phyloP scores from a whole-genome alignment of 2,888 invertebrate genomes.

The Philereme transversata region DNA sequence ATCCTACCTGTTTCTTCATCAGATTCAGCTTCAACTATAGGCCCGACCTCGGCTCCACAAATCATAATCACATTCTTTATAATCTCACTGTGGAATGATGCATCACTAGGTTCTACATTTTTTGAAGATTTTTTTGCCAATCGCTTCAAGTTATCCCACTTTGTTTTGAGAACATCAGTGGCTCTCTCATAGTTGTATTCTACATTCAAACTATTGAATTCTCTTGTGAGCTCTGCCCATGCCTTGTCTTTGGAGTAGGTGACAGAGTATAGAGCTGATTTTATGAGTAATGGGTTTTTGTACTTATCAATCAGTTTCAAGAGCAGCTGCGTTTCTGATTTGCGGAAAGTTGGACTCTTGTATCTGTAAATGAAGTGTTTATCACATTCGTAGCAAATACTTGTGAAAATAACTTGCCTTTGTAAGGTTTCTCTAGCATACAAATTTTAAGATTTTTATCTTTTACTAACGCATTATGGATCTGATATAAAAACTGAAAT shows the following conservation, averaged over 20 bases:
- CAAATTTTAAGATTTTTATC: no score
- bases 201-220: slow-evolving; percentile 59
- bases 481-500: no score
- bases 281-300: slow-evolving; percentile 64
- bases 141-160: slow-evolving; percentile 72
- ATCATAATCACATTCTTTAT: slow-evolving; percentile 47
- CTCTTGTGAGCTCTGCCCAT: slow-evolving; percentile 66
- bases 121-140: slow-evolving; percentile 55
- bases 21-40: slow-evolving; percentile 11
- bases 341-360: slow-evolving; percentile 62
- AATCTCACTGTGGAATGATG: slow-evolving; percentile 49
- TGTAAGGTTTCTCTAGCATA: no score
- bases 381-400: no score
- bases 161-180: slow-evolving; percentile 59
- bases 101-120: slow-evolving; percentile 52
- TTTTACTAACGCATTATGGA: no score
- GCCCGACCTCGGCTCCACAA: slow-evolving; percentile 28
- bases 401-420: no score
- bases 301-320: slow-evolving; percentile 61
- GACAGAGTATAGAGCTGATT: slow-evolving; percentile 54
- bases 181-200: slow-evolving; percentile 51
- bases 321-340: slow-evolving; percentile 59
- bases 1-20: slow-evolving; percentile 16
- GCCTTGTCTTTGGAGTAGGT: slow-evolving; percentile 61
- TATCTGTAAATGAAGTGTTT: slow-evolving; percentile 36